Percentiles rank a stretch among this genome's conserved stretches.
These are phyloP conservation scores for Galaxea fascicularis DNA, from an alignment of 92 coral and sea anemone species.

Conservation along the genomic window DNA sequence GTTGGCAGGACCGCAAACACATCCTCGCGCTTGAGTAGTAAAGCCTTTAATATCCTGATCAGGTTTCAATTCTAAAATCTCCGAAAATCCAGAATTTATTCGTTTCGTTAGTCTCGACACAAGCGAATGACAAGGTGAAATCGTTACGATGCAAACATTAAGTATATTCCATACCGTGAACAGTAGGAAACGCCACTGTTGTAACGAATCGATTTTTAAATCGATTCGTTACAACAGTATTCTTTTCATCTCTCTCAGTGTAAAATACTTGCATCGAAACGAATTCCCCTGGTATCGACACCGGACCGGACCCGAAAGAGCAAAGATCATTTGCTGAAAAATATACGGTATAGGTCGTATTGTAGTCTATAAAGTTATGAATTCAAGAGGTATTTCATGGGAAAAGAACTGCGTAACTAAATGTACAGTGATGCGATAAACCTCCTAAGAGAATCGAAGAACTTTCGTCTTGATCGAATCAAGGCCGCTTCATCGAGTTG, in stretches of 20 bases:
- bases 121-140: background rate
- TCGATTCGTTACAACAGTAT: too few relatives aligned
- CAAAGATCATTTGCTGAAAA: background rate
- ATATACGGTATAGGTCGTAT: background rate
- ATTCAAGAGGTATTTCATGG: background rate
- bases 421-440: constrained; percentile 1
- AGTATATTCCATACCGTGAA: constrained; percentile 4
- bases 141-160: constrained; percentile 6
- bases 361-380: background rate
- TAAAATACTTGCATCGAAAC: background rate
- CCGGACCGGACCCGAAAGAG: background rate
- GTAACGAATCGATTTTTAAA: constrained; percentile 3
- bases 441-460: background rate
- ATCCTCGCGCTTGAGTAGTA: too few relatives aligned
- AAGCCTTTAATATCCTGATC: background rate
- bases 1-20: background rate
- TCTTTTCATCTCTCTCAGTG: too few relatives aligned
- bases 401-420: background rate
- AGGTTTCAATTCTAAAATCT: background rate
- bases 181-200: background rate
- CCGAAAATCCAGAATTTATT: background rate
- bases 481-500: background rate
- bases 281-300: background rate
- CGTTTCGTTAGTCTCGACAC: background rate
- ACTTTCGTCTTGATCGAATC: background rate